Percentiles rank a stretch among this genome's conserved stretches.
Evolutionary conservation across 2,888 invertebrate genomes (phyloP).

Genomic region (Aleiodes leptofemur): DNA sequence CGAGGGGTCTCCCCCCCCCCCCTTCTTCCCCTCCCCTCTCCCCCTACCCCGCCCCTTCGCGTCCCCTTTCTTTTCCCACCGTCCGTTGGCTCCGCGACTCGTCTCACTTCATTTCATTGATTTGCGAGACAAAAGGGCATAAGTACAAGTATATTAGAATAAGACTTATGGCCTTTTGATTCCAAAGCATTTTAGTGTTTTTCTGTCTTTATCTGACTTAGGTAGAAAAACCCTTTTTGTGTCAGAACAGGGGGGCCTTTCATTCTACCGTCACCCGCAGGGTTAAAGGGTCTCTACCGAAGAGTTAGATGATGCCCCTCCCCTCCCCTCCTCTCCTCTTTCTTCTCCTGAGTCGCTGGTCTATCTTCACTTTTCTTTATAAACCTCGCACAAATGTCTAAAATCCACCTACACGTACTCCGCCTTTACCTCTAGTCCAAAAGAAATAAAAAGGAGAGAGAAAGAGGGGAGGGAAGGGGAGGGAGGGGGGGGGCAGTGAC

Average conservation of each 20-base stretch:
- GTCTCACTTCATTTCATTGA: conserved; percentile 42
- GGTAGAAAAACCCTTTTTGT: conserved; percentile 64
- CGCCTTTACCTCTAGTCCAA: conserved; percentile 12
- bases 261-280: conserved; percentile 73
- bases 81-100: conserved; percentile 47
- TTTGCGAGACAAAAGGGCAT: no score
- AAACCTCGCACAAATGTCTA: conserved; percentile 51
- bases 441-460: conserved; percentile 37
- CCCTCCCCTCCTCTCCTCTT: conserved; percentile 43
- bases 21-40: conserved; percentile 10
- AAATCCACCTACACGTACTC: conserved; percentile 40
- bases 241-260: conserved; percentile 59
- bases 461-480: conserved; percentile 46
- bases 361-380: conserved; percentile 52
- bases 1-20: conserved; percentile 29
- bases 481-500: conserved; percentile 53
- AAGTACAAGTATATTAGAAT: no score
- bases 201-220: conserved; percentile 49
- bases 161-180: not conserved
- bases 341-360: conserved; percentile 38
- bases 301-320: conserved; percentile 62
- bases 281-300: conserved; percentile 72
- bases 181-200: not conserved
- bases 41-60: conserved; percentile 31
- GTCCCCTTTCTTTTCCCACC: conserved; percentile 50